phyloP scores from a whole-genome alignment of 2,113 vertebrate species.

The Australoheros scitulus region DNA sequence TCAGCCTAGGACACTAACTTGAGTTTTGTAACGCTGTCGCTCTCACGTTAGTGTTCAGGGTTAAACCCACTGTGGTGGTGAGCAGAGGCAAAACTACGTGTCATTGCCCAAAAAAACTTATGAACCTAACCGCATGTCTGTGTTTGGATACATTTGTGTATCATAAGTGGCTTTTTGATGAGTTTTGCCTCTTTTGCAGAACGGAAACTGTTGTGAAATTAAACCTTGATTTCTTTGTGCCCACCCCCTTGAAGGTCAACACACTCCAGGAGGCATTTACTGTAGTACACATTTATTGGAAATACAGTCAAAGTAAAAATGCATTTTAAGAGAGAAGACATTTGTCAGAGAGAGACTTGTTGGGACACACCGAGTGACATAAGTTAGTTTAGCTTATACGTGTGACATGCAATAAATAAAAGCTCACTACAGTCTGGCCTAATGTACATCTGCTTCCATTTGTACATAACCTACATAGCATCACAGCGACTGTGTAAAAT shows the following conservation, averaged over 20 bases:
- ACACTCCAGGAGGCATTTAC: background rate
- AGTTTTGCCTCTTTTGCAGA: background rate
- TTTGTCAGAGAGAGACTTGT: slow-evolving; percentile 37
- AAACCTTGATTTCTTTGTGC: background rate
- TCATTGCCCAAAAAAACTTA: no score
- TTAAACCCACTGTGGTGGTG: no score
- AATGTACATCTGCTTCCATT: slow-evolving; percentile 55
- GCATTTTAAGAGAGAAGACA: slow-evolving; percentile 56
- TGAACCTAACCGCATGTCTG: no score
- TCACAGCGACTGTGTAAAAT: slow-evolving; percentile 60
- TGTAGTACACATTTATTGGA: slow-evolving; percentile 78
- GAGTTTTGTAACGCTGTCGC: no score
- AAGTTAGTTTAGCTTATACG: slow-evolving; percentile 70
- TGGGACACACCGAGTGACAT: slow-evolving; percentile 59
- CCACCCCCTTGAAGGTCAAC: background rate
- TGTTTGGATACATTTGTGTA: background rate
- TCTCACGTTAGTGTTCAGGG: no score
- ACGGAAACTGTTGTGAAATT: background rate
- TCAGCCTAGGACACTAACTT: no score
- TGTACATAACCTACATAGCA: slow-evolving; percentile 64
- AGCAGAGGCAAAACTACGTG: no score
- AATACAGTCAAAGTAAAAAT: slow-evolving; percentile 79
- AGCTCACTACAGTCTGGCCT: slow-evolving; percentile 52
- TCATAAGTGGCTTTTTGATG: background rate
- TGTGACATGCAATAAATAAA: slow-evolving; percentile 81